Evolutionary conservation across 2,797 vertebrate genomes (phyloP), one percentile per base, ranked within the genome.

Genomic region (Tauraco hartlaubi): DNA sequence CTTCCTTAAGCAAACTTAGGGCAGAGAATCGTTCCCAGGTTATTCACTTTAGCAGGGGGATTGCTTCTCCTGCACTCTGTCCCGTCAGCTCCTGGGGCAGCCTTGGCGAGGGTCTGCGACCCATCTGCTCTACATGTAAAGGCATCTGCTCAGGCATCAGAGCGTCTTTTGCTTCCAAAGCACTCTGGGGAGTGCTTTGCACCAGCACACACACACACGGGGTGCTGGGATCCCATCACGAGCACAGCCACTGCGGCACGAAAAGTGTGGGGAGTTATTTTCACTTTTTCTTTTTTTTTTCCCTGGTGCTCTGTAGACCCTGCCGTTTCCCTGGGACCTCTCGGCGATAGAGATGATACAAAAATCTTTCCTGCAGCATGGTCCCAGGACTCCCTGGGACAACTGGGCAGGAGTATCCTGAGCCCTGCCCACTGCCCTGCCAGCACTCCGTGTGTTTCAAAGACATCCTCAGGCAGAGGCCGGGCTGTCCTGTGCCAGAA

Each of bases 171-270:
- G 52, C 6, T 61, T 28, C 54, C 63, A 26, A 3, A 52, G 31
- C 0, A 4, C 12, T 19, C 77, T 52, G 49, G 21, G 73, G 43
- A 62, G 18, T 25, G 9, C 71, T 44, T 28, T 66, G 35, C 39
- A 44, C 11, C 39, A 33, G 37, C 63, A 6, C 37, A 7, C 0
- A 0, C 9, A 51, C 7, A 19, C 1, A 7, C 5, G 22, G 56
- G n/a, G 12, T 1, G 2, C 35, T 31, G 33, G 26, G 62, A 44
- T 15, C 35, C 78, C 1, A 4, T 5, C 6, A 25, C 3, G 0
- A 25, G 51, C 20, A 15, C 54, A 51, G 39, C 33, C 8, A 2
- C 25, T 35, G 3, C 0, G 1, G 35, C 52, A 83, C 68, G n/a
- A 41, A 11, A 44, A 67, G 28, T 3, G 0, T 2, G 2, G 7